Percentiles rank a stretch among this genome's conserved stretches.
These are phyloP conservation scores for Colletes latitarsis DNA, from an alignment of 1,140 invertebrate species.

Conservation along the genomic window DNA sequence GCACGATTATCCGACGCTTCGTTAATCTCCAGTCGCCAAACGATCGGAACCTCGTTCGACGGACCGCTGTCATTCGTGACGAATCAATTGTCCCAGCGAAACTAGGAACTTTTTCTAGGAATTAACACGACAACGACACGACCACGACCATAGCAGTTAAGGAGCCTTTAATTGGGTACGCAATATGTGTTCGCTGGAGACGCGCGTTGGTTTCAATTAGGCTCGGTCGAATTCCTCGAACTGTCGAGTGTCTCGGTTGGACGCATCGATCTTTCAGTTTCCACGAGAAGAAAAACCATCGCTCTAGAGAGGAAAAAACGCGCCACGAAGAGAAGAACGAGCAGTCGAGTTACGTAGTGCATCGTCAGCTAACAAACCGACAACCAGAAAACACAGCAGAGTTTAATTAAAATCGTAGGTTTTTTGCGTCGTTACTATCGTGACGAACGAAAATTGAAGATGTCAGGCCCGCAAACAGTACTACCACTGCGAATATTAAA, in stretches of 20 bases:
- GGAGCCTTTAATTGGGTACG: not conserved
- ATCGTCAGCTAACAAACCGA: constrained; percentile 28
- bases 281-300: not conserved
- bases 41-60: not conserved
- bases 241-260: not conserved
- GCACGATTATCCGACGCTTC: not conserved
- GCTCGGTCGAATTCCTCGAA: constrained; percentile 2
- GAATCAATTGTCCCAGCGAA: not conserved
- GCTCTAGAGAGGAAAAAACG: not conserved
- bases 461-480: not conserved
- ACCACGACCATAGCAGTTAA: not conserved
- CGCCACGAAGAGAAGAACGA: constrained; percentile 18
- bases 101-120: not conserved
- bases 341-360: not conserved
- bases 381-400: constrained; percentile 49
- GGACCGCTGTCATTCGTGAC: not conserved
- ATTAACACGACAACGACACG: too few relatives aligned
- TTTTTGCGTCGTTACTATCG: constrained; percentile 47
- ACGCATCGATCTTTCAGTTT: constrained; percentile 24
- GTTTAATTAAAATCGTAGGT: constrained; percentile 63
- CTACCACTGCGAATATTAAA: not conserved
- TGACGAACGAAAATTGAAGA: constrained; percentile 60
- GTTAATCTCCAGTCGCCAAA: not conserved
- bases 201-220: constrained; percentile 23
- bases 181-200: not conserved